phyloP scores from a whole-genome alignment of 2,888 invertebrate genomes.

The Scaptomyza tumidula region DNA sequence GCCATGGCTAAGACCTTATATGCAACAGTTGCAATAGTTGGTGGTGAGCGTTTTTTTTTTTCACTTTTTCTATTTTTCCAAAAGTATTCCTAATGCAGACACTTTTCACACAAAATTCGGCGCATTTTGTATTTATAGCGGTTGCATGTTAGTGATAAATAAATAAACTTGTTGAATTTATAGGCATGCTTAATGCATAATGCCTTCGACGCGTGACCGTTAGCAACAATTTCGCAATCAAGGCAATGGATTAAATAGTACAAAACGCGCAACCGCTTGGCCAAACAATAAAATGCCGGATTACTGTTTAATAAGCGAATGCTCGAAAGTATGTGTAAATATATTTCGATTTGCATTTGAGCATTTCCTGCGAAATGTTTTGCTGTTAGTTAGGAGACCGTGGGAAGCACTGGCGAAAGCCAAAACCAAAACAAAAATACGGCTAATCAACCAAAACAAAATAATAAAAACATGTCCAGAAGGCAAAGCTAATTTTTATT shows the following conservation, averaged over 20 bases:
- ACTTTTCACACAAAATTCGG: conserved; percentile 33
- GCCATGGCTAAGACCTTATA: conserved; percentile 36
- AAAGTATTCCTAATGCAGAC: conserved; percentile 39
- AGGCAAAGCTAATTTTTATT: conserved; percentile 42
- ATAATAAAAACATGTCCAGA: conserved; percentile 52
- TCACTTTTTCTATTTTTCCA: conserved; percentile 6
- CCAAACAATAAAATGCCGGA: conserved; percentile 21
- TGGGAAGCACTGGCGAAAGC: conserved; percentile 43
- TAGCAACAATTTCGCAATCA: conserved; percentile 34
- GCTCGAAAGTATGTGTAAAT: conserved; percentile 66
- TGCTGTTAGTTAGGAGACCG: conserved; percentile 31
- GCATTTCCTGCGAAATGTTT: conserved; percentile 70
- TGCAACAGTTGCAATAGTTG: conserved; percentile 30
- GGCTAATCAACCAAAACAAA: conserved; percentile 37
- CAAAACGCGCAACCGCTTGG: not conserved
- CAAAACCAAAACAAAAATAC: conserved; percentile 55
- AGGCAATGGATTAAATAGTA: conserved; percentile 45
- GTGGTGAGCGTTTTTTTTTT: not conserved
- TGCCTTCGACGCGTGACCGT: conserved; percentile 59
- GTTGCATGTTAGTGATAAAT: conserved; percentile 64
- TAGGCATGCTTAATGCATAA: conserved; percentile 50
- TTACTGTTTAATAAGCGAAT: conserved; percentile 38
- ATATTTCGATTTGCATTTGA: conserved; percentile 59
- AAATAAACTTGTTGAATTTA: conserved; percentile 71
- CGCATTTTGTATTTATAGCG: conserved; percentile 45